Conservation (phyloP, 2,888 invertebrate genomes). For the Mimachlamys varia region DNA sequence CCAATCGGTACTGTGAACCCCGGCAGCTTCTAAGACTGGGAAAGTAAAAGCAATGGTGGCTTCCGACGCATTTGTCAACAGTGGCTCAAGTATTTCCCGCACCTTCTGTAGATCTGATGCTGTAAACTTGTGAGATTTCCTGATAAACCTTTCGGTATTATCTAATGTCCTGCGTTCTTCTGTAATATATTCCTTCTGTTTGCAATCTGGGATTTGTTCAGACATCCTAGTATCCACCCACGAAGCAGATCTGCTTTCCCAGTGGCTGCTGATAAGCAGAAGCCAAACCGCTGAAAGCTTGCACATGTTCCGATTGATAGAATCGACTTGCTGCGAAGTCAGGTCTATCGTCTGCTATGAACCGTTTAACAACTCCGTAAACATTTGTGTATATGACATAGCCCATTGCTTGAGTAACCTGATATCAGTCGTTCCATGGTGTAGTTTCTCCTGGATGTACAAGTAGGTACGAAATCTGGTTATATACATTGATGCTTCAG, state of each 20-base stretch:
- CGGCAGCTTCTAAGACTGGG: not conserved
- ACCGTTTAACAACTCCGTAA: not conserved
- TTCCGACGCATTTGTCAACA: not conserved
- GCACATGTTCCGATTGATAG: not conserved
- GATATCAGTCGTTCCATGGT: not conserved
- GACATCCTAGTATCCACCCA: not conserved
- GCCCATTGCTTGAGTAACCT: not conserved
- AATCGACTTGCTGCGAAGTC: not conserved
- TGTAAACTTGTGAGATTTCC: not conserved
- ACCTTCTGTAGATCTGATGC: not conserved
- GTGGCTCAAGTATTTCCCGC: not conserved
- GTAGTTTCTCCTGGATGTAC: not conserved
- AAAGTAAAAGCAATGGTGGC: not conserved
- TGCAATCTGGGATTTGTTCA: not conserved
- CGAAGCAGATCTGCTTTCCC: not conserved
- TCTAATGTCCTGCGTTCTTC: not conserved
- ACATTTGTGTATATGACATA: not conserved
- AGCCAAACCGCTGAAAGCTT: not conserved
- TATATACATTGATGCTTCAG: not conserved
- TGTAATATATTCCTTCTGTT: not conserved
- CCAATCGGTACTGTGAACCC: not conserved
- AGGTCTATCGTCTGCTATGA: not conserved
- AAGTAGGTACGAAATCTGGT: not conserved
- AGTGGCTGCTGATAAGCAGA: not conserved
- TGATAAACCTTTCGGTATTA: not conserved